A percentile compares a stretch with the other conserved stretches of the same genome.
These are phyloP conservation scores for Volucella inflata DNA, from an alignment of 2,888 invertebrate genomes.

Conservation along the genomic window DNA sequence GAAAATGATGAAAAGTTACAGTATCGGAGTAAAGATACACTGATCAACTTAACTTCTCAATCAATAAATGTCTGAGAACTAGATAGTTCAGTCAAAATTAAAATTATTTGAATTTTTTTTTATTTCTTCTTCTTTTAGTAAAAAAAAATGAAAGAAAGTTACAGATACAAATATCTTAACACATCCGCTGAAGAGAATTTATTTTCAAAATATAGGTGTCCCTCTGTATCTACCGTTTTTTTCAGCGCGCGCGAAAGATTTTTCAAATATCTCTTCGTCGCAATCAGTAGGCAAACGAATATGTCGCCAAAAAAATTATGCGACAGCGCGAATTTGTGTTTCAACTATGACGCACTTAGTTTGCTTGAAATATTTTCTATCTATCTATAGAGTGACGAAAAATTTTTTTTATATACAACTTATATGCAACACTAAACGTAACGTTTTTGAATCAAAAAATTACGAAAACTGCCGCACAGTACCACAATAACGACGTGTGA, in stretches of 20 bases:
- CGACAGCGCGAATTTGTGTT: conserved; percentile 40
- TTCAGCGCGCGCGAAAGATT: conserved; percentile 38
- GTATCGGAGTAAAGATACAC: neutral
- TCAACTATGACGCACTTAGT: conserved; percentile 61
- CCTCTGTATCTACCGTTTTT: conserved; percentile 40
- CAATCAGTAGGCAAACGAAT: conserved; percentile 5
- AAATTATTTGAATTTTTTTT: conserved; percentile 25
- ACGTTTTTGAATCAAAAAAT: neutral
- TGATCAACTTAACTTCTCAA: conserved; percentile 32
- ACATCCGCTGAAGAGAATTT: conserved; percentile 53
- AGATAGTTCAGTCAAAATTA: conserved; percentile 30
- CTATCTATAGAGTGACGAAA: conserved; percentile 59
- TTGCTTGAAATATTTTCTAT: conserved; percentile 22
- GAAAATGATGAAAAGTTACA: conserved; percentile 23
- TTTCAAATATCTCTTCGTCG: conserved; percentile 24
- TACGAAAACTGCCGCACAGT: neutral
- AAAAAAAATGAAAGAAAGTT: no score
- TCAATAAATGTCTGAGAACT: conserved; percentile 36
- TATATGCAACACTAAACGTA: neutral
- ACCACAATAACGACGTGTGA: conserved; percentile 29
- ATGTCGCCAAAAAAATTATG: conserved; percentile 59
- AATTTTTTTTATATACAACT: conserved; percentile 5
- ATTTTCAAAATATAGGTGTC: conserved; percentile 58
- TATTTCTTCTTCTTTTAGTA: neutral
- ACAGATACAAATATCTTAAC: conserved; percentile 7